A percentile compares a stretch with the other conserved stretches of the same genome.
These are phyloP conservation scores for Martes martes DNA, from an alignment of 2,113 vertebrate genomes.

Conservation along the genomic window DNA sequence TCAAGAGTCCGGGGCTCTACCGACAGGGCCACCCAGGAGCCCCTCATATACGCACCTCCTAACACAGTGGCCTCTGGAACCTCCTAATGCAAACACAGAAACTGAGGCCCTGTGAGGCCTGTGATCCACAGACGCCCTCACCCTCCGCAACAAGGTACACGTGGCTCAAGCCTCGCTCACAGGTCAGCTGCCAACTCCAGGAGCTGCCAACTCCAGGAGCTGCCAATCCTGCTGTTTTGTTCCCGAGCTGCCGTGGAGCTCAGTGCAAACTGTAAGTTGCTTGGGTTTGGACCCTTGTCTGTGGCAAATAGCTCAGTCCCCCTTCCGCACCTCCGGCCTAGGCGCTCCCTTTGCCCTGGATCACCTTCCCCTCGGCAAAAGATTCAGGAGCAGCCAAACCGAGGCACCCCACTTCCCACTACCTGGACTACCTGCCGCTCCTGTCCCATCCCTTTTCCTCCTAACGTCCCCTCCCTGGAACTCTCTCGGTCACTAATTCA, in stretches of 20 bases:
- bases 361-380: neutral
- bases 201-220: neutral
- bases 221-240: accelerated
- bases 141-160: neutral
- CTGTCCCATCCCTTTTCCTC: neutral
- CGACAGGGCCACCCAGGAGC: neutral
- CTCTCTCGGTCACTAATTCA: neutral
- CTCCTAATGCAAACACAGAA: neutral
- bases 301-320: neutral
- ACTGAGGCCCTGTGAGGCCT: neutral
- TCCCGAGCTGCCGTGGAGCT: neutral
- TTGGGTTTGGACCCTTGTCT: neutral
- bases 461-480: neutral
- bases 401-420: neutral
- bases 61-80: neutral
- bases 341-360: neutral
- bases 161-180: accelerated
- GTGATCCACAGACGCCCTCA: neutral
- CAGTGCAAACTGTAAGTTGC: neutral
- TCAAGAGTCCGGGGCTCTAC: neutral
- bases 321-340: neutral
- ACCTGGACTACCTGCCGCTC: neutral
- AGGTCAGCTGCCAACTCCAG: neutral
- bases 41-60: neutral
- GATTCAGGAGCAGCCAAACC: neutral